phyloP scores from a whole-genome alignment of 1,140 invertebrate species.

The Myzus persicae region DNA sequence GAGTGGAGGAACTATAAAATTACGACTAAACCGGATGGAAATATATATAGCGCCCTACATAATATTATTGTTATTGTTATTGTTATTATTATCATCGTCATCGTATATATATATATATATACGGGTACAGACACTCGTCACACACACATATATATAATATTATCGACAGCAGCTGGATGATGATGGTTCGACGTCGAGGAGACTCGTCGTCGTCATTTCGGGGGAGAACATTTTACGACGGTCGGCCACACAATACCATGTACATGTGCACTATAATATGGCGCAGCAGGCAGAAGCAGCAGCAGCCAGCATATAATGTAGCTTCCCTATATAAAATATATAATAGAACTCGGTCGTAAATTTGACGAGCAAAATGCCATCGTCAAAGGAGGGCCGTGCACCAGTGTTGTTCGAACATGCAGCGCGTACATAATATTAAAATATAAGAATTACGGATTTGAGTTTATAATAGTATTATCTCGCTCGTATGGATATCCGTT shows the following conservation, averaged over 20 bases:
- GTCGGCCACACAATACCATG: constrained; percentile 14
- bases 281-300: background rate
- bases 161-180: background rate
- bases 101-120: background rate
- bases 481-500: too few species aligned
- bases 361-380: constrained; percentile 24
- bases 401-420: background rate
- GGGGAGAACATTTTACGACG: constrained; percentile 30
- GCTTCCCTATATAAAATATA: background rate
- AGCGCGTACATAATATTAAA: background rate
- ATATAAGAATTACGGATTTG: background rate
- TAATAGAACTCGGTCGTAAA: constrained; percentile 24
- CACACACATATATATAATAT: background rate
- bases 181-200: background rate
- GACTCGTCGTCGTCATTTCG: background rate
- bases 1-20: constrained; percentile 1
- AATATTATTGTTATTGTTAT: constrained; percentile 2
- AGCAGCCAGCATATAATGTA: background rate
- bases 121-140: background rate
- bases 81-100: background rate
- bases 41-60: constrained; percentile 19
- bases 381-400: background rate
- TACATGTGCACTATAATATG: background rate
- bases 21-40: background rate
- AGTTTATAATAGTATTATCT: background rate